phyloP scores from a whole-genome alignment of 2,888 invertebrate species.

The Tyria jacobaeae region DNA sequence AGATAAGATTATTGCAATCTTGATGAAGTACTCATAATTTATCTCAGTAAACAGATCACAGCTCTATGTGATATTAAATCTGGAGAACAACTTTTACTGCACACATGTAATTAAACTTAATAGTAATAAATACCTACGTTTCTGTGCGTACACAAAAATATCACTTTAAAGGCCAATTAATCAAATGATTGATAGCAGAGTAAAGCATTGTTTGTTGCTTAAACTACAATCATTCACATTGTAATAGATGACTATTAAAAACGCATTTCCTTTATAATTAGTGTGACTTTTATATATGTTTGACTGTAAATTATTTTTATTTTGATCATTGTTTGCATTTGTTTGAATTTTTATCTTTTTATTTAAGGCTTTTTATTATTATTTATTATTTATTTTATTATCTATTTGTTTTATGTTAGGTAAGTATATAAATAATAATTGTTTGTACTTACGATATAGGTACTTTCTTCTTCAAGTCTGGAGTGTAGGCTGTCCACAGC shows the following conservation, averaged over 20 bases:
- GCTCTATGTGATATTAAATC: neutral
- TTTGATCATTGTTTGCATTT: neutral
- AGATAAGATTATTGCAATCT: conserved; percentile 12
- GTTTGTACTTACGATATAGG: conserved; percentile 67
- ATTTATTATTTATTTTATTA: too few relatives aligned
- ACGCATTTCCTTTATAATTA: conserved; percentile 5
- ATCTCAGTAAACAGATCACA: neutral
- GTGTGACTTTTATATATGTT: neutral
- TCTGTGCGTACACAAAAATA: neutral
- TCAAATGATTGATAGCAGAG: conserved; percentile 14
- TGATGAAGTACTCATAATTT: conserved; percentile 3
- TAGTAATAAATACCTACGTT: neutral
- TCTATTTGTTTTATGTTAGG: neutral
- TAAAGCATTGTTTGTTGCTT: conserved; percentile 11
- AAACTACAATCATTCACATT: conserved; percentile 7
- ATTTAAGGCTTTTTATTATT: too few relatives aligned
- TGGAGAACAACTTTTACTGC: neutral
- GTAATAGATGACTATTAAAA: conserved; percentile 6
- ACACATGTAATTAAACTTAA: neutral
- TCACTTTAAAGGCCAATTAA: conserved; percentile 15
- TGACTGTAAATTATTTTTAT: neutral
- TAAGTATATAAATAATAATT: neutral
- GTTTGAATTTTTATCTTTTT: too few relatives aligned
- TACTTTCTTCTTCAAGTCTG: conserved; percentile 62
- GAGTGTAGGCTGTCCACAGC: conserved; percentile 73